A percentile compares a stretch with the other conserved stretches of the same genome.
Evolutionary conservation across 2,113 vertebrate species (phyloP).

Genomic region (Dicaeum eximium): DNA sequence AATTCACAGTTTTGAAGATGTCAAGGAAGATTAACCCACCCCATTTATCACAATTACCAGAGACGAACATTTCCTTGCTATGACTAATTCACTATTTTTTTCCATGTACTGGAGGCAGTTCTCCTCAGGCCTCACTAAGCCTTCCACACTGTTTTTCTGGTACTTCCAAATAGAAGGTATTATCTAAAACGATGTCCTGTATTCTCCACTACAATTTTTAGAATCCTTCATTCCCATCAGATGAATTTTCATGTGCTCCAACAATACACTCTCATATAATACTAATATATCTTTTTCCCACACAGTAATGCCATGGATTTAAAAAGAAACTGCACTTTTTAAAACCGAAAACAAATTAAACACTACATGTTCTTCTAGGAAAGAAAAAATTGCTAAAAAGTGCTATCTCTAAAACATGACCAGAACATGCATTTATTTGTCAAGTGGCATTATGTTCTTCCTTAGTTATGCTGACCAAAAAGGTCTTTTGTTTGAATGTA

Average conservation of each 20-base stretch:
- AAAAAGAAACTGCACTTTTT: background rate
- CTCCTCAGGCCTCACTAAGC: background rate
- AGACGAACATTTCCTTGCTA: background rate
- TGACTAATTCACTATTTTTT: background rate
- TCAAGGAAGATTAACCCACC: conserved; percentile 14
- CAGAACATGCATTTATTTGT: rapidly evolving
- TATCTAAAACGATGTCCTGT: background rate
- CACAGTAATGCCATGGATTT: background rate
- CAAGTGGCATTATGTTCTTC: background rate
- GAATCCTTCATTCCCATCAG: background rate
- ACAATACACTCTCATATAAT: background rate
- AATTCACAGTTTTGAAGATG: background rate
- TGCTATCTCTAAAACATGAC: background rate
- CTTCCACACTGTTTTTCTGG: background rate
- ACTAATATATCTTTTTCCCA: background rate
- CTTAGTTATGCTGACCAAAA: background rate
- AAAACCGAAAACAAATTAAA: background rate
- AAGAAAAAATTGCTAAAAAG: background rate
- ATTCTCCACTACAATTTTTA: background rate
- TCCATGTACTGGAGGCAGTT: background rate
- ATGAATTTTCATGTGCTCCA: background rate
- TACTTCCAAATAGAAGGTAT: background rate
- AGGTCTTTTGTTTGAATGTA: background rate
- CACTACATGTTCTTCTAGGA: background rate
- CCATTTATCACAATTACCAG: background rate